Evolutionary conservation across 2,113 vertebrate species (phyloP), one percentile per base, ranked within the genome.

Genomic region (Ceuthmochares aereus): DNA sequence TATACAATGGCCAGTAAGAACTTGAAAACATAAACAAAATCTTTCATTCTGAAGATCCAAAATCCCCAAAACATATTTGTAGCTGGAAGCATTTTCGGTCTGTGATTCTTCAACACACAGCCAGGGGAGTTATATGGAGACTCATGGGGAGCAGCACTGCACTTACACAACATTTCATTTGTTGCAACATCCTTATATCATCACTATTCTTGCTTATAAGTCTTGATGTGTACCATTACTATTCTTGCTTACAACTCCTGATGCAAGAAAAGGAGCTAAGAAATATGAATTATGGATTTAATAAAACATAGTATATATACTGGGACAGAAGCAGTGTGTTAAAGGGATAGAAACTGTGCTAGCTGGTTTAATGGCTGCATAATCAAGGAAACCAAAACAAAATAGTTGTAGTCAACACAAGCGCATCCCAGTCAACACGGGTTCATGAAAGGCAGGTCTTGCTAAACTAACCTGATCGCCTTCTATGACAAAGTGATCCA

Each of bases 281-380:
- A 94, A 79, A 81, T 43, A 92, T 89, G 95, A 95, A 87, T 91
- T 89, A 96, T 89, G 75, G 64, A 80, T 95, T 97, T 96, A 94
- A 96, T 94, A 95, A 95, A 86, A 15, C 69, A 43, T 29, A 56
- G 47, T 68, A 56, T 10, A 10, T 47, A 64, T n/a, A 30, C 52
- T 78, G 68, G 52, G 68, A 90, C 34, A 81, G 72, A 52, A 68
- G 49, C 16, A 40, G 7, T 16, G 30, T 49, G 18, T 88, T 96
- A 91, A 80, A 94, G 52, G 54, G 40, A 75, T 36, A 68, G 34
- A 12, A 70, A n/a, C 37, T 55, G 22, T 42, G 40, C 22, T 68
- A 68, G 40, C 27, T 70, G 43, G 5, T 74, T 87, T 43, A 54
- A 52, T 6, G 49, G 12, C 22, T 82, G 49, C 8, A 20, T 47